Base-by-base conservation (phyloP, 2,888 invertebrate species). In the Sphaerophoria taeniata region DNA sequence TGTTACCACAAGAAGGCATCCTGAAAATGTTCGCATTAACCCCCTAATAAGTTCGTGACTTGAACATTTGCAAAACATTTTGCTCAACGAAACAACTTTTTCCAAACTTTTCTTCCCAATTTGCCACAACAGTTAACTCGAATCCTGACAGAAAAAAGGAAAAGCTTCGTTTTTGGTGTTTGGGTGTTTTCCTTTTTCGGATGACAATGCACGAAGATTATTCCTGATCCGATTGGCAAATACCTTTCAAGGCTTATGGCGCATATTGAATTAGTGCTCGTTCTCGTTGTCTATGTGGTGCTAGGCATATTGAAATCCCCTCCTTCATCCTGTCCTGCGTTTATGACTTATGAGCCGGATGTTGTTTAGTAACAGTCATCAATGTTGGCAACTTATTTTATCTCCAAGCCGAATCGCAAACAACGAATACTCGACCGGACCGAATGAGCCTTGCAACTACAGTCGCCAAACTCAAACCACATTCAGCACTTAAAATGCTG, bases 291-390 rank as follows among this genome's bases (percentile, higher is more conserved):
- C 24, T 24, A 49, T 60, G 47, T 6, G 63, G 24, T 7, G 31
- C 14, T 33, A 24, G 24, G 45, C 45, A 63, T 63, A 45, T 4
- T 45, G 34, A 47, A 14, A 6, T 47, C 47, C 14, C 0, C n/a
- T 0, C 9, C n/a, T n/a, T n/a, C 14, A 39, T n/a, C 2, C 24
- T 63, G 69, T 55, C 12, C 12, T 43, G 43, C 9, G 45, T 31
- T 63, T 69, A 61, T 60, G 74, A 47, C 16, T 70, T 24, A 58
- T 70, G 75, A 43, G 47, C 69, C 61, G 63, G 55, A 69, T 80
- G 80, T 61, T 55, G 14, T 51, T 65, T 39, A 51, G 51, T 43
- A 24, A 24, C 9, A 47, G 70, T 55, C 43, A 53, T 71, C 61
- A 63, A 55, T 56, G 39, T 33, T 7, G 53, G 36, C 43, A 53